Base-by-base conservation (phyloP, 2,888 invertebrate species). In the Hofmannophila pseudospretella region DNA sequence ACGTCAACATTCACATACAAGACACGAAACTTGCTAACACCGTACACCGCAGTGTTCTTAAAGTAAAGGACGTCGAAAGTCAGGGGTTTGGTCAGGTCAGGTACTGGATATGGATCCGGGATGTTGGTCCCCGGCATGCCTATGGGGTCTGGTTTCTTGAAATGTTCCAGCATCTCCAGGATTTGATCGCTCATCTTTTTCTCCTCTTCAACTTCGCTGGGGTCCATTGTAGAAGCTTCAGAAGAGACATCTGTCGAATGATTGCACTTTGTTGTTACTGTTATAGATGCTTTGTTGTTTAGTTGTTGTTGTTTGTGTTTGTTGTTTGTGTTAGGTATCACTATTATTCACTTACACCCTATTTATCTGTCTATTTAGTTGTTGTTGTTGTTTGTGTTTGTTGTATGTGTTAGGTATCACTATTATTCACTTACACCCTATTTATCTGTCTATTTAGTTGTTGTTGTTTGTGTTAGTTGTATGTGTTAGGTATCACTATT, bases 101-200 rank as follows among this genome's bases (percentile, higher is more conserved):
- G 95, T 13, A 96, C 91, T 1, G 88, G 78, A 82, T 94, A 91
- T 0, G 96, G 96, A 63, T 96, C 96, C 0, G 93, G 93, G 34
- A 96, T 89, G 1, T 92, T 90, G 0, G 90, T 91, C 0, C 93
- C 93, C 0, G 96, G 96, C n/a, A 96, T 65, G 4, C 95, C 95
- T 3, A 93, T 81, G 0, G 95, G 95, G 69, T 95, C 93, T 9
- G 90, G 88, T 58, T 94, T 90, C 68, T 95, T 93, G 71, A 92
- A 96, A 64, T 96, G 95, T 39, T 93, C 91, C 25, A 96, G 61
- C 4, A 95, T 81, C 4, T 88, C 84, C 31, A 91, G 80, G 30
- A 96, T 88, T 58, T 92, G 91, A 40, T 93, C 91, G 39, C 93
- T 93, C 30, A 95, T 77, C 55, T 90, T 92, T 60, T 91, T 89